These are phyloP conservation scores for Amiota communis DNA, from an alignment of 2,888 invertebrate species.

Conservation along the genomic window DNA sequence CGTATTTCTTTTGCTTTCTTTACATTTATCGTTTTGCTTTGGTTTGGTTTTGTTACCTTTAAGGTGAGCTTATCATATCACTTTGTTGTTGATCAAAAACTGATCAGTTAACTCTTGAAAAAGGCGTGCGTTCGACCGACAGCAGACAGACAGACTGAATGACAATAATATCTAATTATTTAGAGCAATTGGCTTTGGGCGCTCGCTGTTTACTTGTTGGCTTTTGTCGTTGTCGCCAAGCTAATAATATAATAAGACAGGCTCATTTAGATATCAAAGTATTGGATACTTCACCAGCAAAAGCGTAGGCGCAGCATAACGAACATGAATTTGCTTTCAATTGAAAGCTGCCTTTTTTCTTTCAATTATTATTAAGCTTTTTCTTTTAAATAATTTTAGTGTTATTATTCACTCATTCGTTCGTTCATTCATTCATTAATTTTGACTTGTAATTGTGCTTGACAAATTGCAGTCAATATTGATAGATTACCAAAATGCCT, in stretches of 20 bases:
- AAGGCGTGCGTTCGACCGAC: constrained; percentile 33
- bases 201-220: neutral
- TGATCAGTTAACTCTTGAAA: constrained; percentile 59
- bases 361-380: too few species aligned
- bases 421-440: neutral
- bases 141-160: neutral
- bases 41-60: neutral
- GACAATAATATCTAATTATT: constrained; percentile 34
- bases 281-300: too few species aligned
- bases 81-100: constrained; percentile 43
- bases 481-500: constrained; percentile 51
- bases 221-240: neutral
- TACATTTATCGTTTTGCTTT: neutral
- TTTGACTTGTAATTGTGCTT: constrained; percentile 57
- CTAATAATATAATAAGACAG: too few species aligned
- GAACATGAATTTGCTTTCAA: too few species aligned
- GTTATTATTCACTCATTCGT: too few species aligned
- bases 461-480: constrained; percentile 66
- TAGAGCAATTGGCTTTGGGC: constrained; percentile 19
- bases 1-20: constrained; percentile 13
- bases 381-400: too few species aligned
- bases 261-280: too few species aligned
- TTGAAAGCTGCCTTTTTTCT: too few species aligned
- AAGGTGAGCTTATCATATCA: constrained; percentile 18
- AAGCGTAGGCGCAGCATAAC: too few species aligned